Evolutionary conservation across 2,888 invertebrate species (phyloP).

Genomic region (Priocnemis perturbator): DNA sequence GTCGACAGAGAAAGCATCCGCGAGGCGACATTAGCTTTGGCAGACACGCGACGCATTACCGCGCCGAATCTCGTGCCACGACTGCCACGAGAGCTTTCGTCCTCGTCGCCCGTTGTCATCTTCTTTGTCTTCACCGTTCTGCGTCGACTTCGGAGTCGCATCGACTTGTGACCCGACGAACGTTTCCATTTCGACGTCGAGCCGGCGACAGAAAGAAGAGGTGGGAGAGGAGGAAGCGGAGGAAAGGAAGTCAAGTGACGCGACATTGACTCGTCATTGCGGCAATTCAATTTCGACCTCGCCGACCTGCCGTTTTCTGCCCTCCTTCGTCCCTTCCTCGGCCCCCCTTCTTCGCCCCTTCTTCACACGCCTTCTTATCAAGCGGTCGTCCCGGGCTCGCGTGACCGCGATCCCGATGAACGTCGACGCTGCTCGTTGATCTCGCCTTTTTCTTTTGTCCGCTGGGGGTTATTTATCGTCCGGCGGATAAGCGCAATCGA

Average conservation of each 20-base stretch:
- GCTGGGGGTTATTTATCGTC: conserved; percentile 24
- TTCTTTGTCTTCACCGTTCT: no score
- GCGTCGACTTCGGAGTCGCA: no score
- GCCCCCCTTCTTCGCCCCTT: no score
- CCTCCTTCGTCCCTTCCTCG: conserved; percentile 2
- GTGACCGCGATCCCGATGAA: background rate
- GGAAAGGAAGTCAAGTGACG: conserved; percentile 36
- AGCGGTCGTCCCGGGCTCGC: background rate
- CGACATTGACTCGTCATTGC: conserved; percentile 49
- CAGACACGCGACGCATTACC: no score
- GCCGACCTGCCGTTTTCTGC: conserved; percentile 11
- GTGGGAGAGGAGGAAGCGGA: background rate
- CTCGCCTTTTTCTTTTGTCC: conserved; percentile 13
- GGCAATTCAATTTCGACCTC: conserved; percentile 45
- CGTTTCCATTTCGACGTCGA: no score
- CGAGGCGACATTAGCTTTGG: no score
- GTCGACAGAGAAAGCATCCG: no score
- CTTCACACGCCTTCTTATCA: background rate
- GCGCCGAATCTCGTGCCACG: no score
- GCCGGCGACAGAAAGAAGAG: no score
- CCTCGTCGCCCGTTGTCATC: no score
- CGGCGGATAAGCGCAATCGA: conserved; percentile 22
- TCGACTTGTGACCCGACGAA: no score
- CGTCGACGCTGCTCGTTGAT: conserved; percentile 10
- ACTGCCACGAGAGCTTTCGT: no score